These are phyloP conservation scores for Agelastica alni DNA, from an alignment of 2,888 invertebrate genomes.

Conservation along the genomic window DNA sequence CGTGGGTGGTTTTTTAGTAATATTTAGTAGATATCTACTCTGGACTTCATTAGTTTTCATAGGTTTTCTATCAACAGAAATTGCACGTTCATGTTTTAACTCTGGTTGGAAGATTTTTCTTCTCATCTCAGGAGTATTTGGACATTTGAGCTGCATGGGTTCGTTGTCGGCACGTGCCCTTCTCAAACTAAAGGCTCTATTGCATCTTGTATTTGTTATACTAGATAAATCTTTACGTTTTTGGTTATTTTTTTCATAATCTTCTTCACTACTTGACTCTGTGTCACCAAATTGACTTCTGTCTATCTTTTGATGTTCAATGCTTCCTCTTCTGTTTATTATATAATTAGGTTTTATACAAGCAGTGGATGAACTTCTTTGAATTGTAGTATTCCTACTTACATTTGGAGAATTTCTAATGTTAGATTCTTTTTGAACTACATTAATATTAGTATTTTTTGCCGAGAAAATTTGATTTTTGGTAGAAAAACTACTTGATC, in stretches of 20 bases:
- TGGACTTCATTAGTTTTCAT: slow-evolving; percentile 52
- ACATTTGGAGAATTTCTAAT: slow-evolving; percentile 46
- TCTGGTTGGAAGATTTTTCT: slow-evolving; percentile 58
- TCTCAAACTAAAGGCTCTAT: slow-evolving; percentile 74
- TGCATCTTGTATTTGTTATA: slow-evolving; percentile 66
- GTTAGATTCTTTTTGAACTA: slow-evolving; percentile 41
- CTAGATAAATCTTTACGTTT: slow-evolving; percentile 52
- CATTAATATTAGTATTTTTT: slow-evolving; percentile 48
- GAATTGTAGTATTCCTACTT: slow-evolving; percentile 47
- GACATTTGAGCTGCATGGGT: slow-evolving; percentile 59
- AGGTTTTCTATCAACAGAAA: slow-evolving; percentile 55
- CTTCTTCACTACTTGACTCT: slow-evolving; percentile 60
- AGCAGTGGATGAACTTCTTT: slow-evolving; percentile 58
- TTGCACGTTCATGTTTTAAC: slow-evolving; percentile 49
- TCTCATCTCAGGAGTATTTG: slow-evolving; percentile 67
- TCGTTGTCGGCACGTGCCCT: slow-evolving; percentile 64
- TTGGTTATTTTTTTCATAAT: slow-evolving; percentile 54
- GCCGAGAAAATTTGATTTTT: slow-evolving; percentile 51
- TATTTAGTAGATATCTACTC: slow-evolving; percentile 53
- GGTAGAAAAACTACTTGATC: slow-evolving; percentile 69
- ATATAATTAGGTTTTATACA: slow-evolving; percentile 52
- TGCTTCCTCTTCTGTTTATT: slow-evolving; percentile 44
- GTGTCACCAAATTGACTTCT: slow-evolving; percentile 54
- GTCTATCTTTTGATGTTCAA: slow-evolving; percentile 52
- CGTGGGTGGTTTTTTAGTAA: slow-evolving; percentile 45